Evolutionary conservation across 37 sponge, comb jelly and placozoan species (phyloP).

Genomic region (Dysidea cf. avara): DNA sequence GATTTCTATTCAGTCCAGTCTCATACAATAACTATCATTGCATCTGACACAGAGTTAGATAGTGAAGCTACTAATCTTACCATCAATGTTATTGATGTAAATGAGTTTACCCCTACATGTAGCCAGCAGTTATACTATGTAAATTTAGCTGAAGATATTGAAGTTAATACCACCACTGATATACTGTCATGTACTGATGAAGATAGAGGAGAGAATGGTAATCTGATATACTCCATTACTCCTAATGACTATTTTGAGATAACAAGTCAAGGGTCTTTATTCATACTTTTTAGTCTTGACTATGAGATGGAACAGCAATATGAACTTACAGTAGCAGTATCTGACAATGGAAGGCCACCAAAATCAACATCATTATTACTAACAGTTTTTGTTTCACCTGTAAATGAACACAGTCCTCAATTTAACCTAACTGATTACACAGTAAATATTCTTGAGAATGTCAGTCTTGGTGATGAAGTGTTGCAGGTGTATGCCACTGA

Average conservation of each 20-base stretch:
- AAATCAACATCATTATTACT: not conserved
- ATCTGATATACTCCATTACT: constrained; percentile 4
- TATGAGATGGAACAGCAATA: constrained; percentile 3
- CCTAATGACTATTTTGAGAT: not conserved
- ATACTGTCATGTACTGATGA: too few species aligned
- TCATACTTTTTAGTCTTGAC: constrained; percentile 8
- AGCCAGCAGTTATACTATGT: too few species aligned
- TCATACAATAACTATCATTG: too few species aligned
- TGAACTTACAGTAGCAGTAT: not conserved
- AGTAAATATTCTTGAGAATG: constrained; percentile 35
- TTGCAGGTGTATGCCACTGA: too few species aligned
- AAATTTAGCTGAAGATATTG: too few species aligned
- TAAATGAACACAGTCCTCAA: constrained; percentile 28
- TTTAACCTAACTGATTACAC: constrained; percentile 19
- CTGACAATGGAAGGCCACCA: constrained; percentile 6
- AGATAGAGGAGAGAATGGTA: not conserved
- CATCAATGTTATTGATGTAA: constrained; percentile 5
- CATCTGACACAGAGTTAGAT: constrained; percentile 8
- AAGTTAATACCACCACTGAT: too few species aligned
- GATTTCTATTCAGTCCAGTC: constrained; percentile 5
- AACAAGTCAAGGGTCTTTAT: not conserved
- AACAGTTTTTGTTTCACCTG: constrained; percentile 5
- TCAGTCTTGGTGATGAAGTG: not conserved
- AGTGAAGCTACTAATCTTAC: not conserved
- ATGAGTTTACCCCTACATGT: too few species aligned